Base-by-base conservation (phyloP, 2,797 vertebrate genomes). In the Gymnocypris eckloni region DNA sequence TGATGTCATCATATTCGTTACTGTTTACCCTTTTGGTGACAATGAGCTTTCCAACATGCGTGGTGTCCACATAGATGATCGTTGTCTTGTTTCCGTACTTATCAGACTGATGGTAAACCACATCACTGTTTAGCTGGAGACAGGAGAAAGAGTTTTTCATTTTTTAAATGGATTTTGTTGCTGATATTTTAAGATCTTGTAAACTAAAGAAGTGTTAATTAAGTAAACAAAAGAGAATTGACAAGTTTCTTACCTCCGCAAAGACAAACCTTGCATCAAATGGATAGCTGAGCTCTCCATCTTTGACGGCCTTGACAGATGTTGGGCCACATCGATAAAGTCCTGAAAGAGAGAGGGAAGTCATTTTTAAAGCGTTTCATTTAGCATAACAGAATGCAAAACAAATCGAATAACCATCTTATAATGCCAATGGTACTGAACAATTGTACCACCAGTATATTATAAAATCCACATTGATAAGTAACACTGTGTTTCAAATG, bases 291-390 rank as follows among this genome's bases (percentile, higher is more conserved):
- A 98, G 91, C 0, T 95, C 90, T 4, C 97, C 97, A 0, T 95
- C 92, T 90, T 97, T 98, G 86, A 99, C 90, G 71, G 96, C 97
- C 50, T 86, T 83, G 67, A 99, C 95, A 0, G 98, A 95, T 4
- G 96, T 92, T 0, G 98, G 98, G 2, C 98, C 98, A 45, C 97
- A 99, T 71, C 97, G 96, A 82, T 90, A 98, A 92, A 95, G 94
- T 48, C 95, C 95, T 96, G 81, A 0, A 66, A 37, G 9, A 85
- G 25, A 90, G n/a, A 75, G 71, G 41, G 28, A 66, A 52, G 2
- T 48, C 5, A 6, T 48, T 11, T 16, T 41, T 48, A 16, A n/a
- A 25, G 18, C 13, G 4, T 43, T 83, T 11, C 22, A 64, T 37
- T 37, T 37, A 52, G 33, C 0, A 75, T 75, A n/a, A 66, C 50